Percentiles rank a stretch among this genome's conserved stretches.
Conservation (phyloP, 1,140 invertebrate species). For the Streblospio benedicti region DNA sequence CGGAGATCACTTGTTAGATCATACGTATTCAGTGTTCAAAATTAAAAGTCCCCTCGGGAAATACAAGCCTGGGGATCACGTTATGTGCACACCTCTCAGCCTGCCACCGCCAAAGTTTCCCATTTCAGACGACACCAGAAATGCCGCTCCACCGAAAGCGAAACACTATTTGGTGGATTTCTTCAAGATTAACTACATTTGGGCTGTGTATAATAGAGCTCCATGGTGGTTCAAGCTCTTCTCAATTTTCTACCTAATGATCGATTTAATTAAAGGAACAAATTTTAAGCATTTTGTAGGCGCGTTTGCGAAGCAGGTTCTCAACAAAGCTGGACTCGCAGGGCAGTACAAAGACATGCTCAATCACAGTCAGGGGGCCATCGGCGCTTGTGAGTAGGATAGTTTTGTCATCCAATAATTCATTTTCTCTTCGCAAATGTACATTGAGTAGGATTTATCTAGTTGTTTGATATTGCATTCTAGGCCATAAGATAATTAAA, state of each 20-base stretch:
- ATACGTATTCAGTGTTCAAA: constrained; percentile 23
- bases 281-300: constrained; percentile 26
- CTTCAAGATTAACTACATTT: constrained; percentile 25
- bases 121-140: background rate
- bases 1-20: constrained; percentile 24
- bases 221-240: constrained; percentile 29
- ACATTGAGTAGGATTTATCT: no score
- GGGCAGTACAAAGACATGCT: constrained; percentile 33
- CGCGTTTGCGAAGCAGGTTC: constrained; percentile 23
- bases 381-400: constrained; percentile 33
- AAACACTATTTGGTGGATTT: constrained; percentile 33
- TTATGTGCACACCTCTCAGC: constrained; percentile 15
- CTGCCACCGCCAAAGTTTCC: background rate
- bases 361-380: constrained; percentile 25
- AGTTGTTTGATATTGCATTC: no score
- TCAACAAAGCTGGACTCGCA: constrained; percentile 25
- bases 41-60: constrained; percentile 24
- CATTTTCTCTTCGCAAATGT: no score
- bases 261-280: constrained; percentile 24
- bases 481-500: no score
- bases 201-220: constrained; percentile 23
- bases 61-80: constrained; percentile 24
- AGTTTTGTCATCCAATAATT: no score
- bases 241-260: constrained; percentile 24
- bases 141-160: background rate